Evolutionary conservation across 2,113 vertebrate species (phyloP).

Genomic region (Hypocryptadius cinnamomeus): DNA sequence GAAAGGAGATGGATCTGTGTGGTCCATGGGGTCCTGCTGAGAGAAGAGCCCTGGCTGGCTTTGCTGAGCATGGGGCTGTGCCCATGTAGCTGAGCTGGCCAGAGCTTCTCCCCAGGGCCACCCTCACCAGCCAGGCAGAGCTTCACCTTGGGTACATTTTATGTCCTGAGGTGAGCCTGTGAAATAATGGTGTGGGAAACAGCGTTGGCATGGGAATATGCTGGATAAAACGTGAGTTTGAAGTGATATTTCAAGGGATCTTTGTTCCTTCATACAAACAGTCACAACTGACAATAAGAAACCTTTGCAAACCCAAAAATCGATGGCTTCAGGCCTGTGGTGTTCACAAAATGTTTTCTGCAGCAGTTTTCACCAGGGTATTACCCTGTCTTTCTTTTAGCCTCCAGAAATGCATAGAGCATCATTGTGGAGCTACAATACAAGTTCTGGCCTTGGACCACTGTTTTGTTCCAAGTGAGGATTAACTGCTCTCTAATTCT

Average conservation of each 20-base stretch:
- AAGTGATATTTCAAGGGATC: neutral
- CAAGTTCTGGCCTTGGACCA: neutral
- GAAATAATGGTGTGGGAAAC: neutral
- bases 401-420: neutral
- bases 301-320: neutral
- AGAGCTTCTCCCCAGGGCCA: neutral
- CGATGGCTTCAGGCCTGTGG: neutral
- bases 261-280: neutral
- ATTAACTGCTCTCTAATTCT: neutral
- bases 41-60: neutral
- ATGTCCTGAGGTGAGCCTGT: neutral
- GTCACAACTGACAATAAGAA: neutral
- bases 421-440: neutral
- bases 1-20: neutral
- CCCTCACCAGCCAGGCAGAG: neutral
- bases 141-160: accelerated
- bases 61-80: accelerated
- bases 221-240: neutral
- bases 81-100: accelerated
- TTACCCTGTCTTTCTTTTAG: neutral
- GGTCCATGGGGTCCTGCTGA: neutral
- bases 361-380: neutral
- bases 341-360: neutral
- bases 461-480: neutral
- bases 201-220: neutral